Evolutionary conservation across 2,888 invertebrate species (phyloP), one percentile per base, ranked within the genome.

Genomic region (Acrobasis suavella): DNA sequence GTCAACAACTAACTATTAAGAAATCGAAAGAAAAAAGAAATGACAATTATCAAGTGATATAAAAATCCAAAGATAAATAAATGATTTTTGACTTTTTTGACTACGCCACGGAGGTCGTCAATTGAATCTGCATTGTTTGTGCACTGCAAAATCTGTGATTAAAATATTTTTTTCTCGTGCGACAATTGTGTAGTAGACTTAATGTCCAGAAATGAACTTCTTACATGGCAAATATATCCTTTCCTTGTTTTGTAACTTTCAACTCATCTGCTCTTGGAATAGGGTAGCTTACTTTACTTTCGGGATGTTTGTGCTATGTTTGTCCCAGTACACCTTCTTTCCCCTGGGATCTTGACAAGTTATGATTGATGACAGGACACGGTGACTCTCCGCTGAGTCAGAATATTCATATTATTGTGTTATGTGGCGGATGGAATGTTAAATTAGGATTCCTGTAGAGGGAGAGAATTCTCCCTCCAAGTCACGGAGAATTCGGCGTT

Each of bases 361-460:
- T 71, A 76, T 80, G 81, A 81, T 81, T 72, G 73, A 81, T 70
- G 74, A 75, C 71, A 64, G 73, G 66, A 72, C 64, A 64, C 56
- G 71, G 74, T 72, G 72, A 72, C 72, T 67, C 70, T 50, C 42
- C 51, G 69, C 66, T 72, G 76, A 77, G 71, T 76, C 76, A 76
- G 69, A 72, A 69, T 72, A 72, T 69, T 68, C 67, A 64, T 71
- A 69, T 70, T 67, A 65, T 64, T 64, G 39, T 54, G 38, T 15
- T 32, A 32, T 15, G 52, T 61, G 2, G 32, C 52, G 37, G 52
- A 32, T 49, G 22, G 15, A 58, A 49, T 49, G 49, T 49, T 58
- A n/a, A 58, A 58, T 58, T n/a, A 46, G 58, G 14, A 15, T 55
- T 2, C 5, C 10, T 15, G 14, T n/a, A 55, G 15, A 32, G 14